A percentile compares a stretch with the other conserved stretches of the same genome.
phyloP scores from a whole-genome alignment of 2,113 vertebrate genomes.

The Calidris pugnax region DNA sequence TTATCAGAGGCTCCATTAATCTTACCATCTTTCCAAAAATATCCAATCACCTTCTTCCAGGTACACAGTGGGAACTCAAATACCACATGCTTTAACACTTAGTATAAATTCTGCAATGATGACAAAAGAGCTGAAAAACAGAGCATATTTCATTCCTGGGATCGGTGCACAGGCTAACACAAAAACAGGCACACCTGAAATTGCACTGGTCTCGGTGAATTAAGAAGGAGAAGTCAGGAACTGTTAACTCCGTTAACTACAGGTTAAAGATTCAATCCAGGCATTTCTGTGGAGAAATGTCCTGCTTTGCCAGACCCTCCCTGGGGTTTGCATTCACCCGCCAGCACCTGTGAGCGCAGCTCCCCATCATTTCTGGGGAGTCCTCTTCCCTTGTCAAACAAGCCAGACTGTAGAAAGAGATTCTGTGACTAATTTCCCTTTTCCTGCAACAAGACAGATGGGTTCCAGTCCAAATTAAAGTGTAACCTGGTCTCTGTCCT shows the following conservation, averaged over 20 bases:
- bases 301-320: neutral
- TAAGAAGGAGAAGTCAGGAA: neutral
- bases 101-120: neutral
- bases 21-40: neutral
- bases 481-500: neutral
- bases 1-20: neutral
- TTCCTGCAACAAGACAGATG: neutral
- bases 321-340: neutral
- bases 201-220: neutral
- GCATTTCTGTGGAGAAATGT: neutral
- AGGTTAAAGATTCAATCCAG: neutral
- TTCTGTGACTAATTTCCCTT: neutral
- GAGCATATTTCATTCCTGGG: neutral
- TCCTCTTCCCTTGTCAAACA: neutral
- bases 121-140: neutral
- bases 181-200: neutral
- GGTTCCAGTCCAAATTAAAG: neutral
- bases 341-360: fast-evolving
- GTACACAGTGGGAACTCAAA: neutral
- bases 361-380: neutral
- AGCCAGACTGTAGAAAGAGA: neutral
- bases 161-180: neutral
- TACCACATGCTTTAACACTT: neutral
- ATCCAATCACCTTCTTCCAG: neutral
- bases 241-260: neutral